Evolutionary conservation across 2,888 invertebrate species (phyloP), one percentile per base, ranked within the genome.

Genomic region (Galeopsomyia nigrocyanea): DNA sequence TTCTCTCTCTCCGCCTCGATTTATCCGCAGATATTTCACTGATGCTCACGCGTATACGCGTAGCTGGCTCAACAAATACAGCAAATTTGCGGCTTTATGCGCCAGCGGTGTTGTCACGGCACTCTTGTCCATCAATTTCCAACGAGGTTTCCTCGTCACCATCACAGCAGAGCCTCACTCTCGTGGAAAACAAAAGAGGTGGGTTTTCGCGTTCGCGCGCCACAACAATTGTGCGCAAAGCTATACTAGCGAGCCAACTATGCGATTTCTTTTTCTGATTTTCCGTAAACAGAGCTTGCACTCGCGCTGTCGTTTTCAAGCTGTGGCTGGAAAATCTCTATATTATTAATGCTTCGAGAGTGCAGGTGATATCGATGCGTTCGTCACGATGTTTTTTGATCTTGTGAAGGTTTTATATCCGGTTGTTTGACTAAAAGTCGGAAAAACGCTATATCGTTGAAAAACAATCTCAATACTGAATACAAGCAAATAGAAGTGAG

Each of bases 311-410:
- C n/a, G 66, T 71, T 71, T 71, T 66, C 51, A 56, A 56, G 49
- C 26, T 39, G 1, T 14, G 17, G 10, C 47, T 31, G 17, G 9
- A n/a, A 22, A 65, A 61, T 61, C 61, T 50, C 47, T 39, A 66
- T 61, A 66, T 61, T 62, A 66, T 66, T 71, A 66, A 71, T 71
- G 61, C 66, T 47, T 31, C 19, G 13, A 1, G 17, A 64, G 46
- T 56, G 60, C 49, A 19, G 51, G n/a, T 60, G 58, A 16, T 21
- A 10, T 7, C 26, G n/a, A 50, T 39, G 46, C 19, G 17, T 71
- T 61, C 21, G 49, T n/a, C 55, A 60, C 10, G 26, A 26, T 26
- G 2, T 26, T 26, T 26, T 26, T 26, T 5, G 5, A 26, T 26
- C 2, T 26, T 26, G 5, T 39, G 39, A 3, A 39, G 7, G 7